Evolutionary conservation across 2,113 vertebrate genomes (phyloP).

Genomic region (Eurystomus gularis): DNA sequence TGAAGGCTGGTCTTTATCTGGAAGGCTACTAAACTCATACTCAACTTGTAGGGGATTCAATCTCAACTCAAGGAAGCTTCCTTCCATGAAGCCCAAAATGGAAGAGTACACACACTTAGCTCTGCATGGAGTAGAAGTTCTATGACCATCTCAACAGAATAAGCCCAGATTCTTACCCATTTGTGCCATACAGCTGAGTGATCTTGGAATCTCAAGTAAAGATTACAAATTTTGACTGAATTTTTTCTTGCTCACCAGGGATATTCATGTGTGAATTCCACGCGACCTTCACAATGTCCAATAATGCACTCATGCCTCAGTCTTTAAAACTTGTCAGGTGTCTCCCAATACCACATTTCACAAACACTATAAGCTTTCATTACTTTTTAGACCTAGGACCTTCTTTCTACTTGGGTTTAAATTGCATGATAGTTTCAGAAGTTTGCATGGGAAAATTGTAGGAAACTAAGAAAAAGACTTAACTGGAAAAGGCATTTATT

Average conservation of each 20-base stretch:
- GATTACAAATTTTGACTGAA: neutral
- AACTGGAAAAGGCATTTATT: neutral
- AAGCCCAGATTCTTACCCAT: neutral
- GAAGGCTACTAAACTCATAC: neutral
- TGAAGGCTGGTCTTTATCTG: neutral
- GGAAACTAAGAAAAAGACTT: neutral
- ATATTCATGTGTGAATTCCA: neutral
- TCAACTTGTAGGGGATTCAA: neutral
- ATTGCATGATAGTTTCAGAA: neutral
- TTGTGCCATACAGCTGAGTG: neutral
- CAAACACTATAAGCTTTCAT: neutral
- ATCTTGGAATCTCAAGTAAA: neutral
- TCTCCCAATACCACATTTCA: neutral
- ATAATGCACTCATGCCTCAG: neutral
- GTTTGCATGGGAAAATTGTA: neutral
- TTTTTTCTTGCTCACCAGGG: neutral
- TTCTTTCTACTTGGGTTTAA: neutral
- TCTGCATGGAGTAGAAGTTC: neutral
- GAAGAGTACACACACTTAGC: neutral
- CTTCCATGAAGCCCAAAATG: neutral
- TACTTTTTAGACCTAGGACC: neutral
- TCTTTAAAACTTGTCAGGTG: neutral
- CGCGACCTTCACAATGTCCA: neutral
- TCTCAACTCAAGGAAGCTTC: neutral
- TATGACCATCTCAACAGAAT: neutral